A percentile compares a stretch with the other conserved stretches of the same genome.
phyloP scores from a whole-genome alignment of 2,888 invertebrate genomes.

The Pachliopta kotzebuea region DNA sequence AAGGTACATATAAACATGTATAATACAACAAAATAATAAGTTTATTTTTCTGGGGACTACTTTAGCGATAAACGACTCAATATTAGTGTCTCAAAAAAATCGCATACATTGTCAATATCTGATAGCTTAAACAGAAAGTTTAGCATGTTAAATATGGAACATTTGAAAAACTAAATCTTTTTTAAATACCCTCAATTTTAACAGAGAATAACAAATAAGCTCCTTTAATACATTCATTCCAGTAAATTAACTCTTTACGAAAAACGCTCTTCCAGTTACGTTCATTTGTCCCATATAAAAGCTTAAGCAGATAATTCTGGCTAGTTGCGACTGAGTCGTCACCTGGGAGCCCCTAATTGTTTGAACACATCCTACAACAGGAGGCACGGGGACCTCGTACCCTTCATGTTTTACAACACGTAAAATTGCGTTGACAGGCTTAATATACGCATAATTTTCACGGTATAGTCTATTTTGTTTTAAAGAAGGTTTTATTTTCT shows the following conservation, averaged over 20 bases:
- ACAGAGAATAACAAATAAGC: no score
- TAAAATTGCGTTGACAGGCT: constrained; percentile 40
- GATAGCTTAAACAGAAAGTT: no score
- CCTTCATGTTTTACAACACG: constrained; percentile 43
- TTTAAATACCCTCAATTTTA: neutral
- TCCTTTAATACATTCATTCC: neutral
- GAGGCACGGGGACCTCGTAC: constrained; percentile 39
- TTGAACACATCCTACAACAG: constrained; percentile 47
- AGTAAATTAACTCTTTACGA: constrained; percentile 8
- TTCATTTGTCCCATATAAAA: constrained; percentile 40
- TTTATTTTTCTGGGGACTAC: no score
- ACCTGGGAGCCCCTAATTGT: constrained; percentile 71
- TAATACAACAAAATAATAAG: no score
- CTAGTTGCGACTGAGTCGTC: constrained; percentile 64
- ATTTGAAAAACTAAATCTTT: no score
- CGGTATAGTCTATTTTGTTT: neutral
- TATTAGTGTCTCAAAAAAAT: no score
- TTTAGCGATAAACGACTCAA: no score
- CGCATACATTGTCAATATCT: no score
- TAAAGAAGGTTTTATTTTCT: no score
- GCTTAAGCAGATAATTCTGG: constrained; percentile 70
- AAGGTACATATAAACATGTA: no score
- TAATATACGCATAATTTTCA: neutral
- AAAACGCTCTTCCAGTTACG: constrained; percentile 25
- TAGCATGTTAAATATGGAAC: no score